Evolutionary conservation across 1,140 invertebrate genomes (phyloP).

Genomic region (Coelopa frigida): DNA sequence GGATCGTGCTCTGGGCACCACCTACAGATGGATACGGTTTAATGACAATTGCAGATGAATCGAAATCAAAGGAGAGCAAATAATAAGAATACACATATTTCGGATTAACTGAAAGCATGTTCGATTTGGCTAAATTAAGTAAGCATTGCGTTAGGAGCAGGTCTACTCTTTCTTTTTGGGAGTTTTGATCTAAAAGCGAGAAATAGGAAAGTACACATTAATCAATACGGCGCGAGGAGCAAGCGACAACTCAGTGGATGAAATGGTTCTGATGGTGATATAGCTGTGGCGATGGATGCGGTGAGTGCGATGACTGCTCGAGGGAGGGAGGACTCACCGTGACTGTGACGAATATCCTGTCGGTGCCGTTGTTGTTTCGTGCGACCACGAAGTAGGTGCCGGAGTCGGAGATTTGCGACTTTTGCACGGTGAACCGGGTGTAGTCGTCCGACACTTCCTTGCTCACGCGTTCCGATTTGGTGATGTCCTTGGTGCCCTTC

Average conservation of each 20-base stretch:
- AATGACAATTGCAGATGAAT: background rate
- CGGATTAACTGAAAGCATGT: background rate
- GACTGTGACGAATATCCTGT: slow-evolving; percentile 76
- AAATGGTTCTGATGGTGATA: background rate
- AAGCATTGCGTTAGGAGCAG: background rate
- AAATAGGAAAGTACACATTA: slow-evolving; percentile 14
- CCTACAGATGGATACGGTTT: slow-evolving; percentile 43
- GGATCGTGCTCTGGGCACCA: slow-evolving; percentile 60
- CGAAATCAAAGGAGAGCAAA: background rate
- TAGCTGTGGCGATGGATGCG: background rate
- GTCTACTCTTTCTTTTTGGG: slow-evolving; percentile 41
- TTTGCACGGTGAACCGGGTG: slow-evolving; percentile 77
- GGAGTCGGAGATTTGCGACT: slow-evolving; percentile 75
- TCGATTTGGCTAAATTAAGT: background rate
- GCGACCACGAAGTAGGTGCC: slow-evolving; percentile 92
- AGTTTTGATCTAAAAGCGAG: slow-evolving; percentile 38
- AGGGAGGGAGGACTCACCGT: slow-evolving; percentile 61
- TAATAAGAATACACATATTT: background rate
- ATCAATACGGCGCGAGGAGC: no score
- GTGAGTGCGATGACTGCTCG: background rate
- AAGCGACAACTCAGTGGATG: background rate
- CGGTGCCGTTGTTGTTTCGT: slow-evolving; percentile 82
- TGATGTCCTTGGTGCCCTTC: slow-evolving; percentile 78
- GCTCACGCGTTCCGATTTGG: slow-evolving; percentile 63
- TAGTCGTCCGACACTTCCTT: slow-evolving; percentile 80